These are phyloP conservation scores for Halocynthia roretzi DNA, from an alignment of 23 tunicate genomes.

Conservation along the genomic window DNA sequence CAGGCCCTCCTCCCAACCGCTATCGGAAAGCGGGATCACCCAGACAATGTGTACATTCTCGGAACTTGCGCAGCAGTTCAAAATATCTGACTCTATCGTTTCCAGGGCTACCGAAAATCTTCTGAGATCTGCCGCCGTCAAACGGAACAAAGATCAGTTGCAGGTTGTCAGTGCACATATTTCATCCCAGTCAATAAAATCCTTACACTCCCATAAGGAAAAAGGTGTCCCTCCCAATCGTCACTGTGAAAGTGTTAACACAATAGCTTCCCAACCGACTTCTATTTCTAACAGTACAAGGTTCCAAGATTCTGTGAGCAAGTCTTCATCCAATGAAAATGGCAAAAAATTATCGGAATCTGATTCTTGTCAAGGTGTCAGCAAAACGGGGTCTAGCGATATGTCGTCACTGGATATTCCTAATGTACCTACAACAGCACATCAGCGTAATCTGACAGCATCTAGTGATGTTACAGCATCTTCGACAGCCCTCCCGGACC, in stretches of 20 bases:
- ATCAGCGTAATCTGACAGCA: background rate
- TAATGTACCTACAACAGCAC: background rate
- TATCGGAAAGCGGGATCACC: slow-evolving; percentile 47
- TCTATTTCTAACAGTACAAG: background rate
- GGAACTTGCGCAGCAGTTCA: slow-evolving; percentile 82
- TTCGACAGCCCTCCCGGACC: slow-evolving; percentile 34
- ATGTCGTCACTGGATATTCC: background rate
- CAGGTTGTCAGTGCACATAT: too few relatives aligned
- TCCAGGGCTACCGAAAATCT: slow-evolving; percentile 33
- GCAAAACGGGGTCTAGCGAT: background rate
- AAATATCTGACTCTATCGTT: slow-evolving; percentile 82
- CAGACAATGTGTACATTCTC: slow-evolving; percentile 48
- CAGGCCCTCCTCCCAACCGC: slow-evolving; percentile 21
- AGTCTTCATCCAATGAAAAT: background rate
- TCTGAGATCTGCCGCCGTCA: slow-evolving; percentile 16
- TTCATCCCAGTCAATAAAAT: too few relatives aligned
- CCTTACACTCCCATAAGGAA: too few relatives aligned
- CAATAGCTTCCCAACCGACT: too few relatives aligned
- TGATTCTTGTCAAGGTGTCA: background rate
- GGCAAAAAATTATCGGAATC: background rate
- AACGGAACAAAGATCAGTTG: slow-evolving; percentile 21
- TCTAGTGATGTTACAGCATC: background rate
- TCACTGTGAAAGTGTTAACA: too few relatives aligned
- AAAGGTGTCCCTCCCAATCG: too few relatives aligned
- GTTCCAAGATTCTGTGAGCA: background rate